Evolutionary conservation across 2,797 vertebrate genomes (phyloP).

Genomic region (Peromyscus aztecus): DNA sequence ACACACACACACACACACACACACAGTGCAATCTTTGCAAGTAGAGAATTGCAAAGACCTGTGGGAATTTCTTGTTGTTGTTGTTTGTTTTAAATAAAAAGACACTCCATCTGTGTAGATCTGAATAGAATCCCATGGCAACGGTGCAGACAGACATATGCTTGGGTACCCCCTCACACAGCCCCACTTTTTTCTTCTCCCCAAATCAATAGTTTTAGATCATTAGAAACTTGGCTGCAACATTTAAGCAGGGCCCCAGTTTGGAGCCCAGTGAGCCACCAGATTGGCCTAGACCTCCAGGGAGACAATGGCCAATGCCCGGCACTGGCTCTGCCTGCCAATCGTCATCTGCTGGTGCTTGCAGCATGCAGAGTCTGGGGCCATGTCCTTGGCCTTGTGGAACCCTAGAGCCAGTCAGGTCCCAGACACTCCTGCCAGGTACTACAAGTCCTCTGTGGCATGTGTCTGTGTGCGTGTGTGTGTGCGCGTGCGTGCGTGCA

Average conservation of each 20-base stretch:
- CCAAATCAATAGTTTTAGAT: slow-evolving; percentile 78
- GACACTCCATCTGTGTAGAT: slow-evolving; percentile 86
- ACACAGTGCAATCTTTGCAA: slow-evolving; percentile 88
- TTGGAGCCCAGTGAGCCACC: slow-evolving; percentile 65
- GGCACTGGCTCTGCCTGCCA: background rate
- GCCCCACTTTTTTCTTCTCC: slow-evolving; percentile 63
- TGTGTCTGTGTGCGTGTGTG: too few relatives aligned
- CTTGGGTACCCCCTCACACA: too few relatives aligned
- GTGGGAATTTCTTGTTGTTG: background rate
- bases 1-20: slow-evolving; percentile 91
- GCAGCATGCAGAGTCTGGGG: background rate
- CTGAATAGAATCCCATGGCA: slow-evolving; percentile 87
- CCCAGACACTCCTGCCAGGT: background rate
- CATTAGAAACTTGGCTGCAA: slow-evolving; percentile 82
- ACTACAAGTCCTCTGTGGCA: background rate
- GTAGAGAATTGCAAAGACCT: slow-evolving; percentile 77
- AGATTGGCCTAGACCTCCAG: background rate
- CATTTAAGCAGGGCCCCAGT: slow-evolving; percentile 71
- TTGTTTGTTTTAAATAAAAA: slow-evolving; percentile 81
- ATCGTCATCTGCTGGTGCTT: background rate
- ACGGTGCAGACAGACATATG: slow-evolving; percentile 84
- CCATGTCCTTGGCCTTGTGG: background rate
- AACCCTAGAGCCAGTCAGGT: background rate
- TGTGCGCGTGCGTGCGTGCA: background rate
- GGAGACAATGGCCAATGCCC: background rate